These are phyloP conservation scores for Phyllostomus hastatus DNA, from an alignment of 2,113 vertebrate species.

Conservation along the genomic window DNA sequence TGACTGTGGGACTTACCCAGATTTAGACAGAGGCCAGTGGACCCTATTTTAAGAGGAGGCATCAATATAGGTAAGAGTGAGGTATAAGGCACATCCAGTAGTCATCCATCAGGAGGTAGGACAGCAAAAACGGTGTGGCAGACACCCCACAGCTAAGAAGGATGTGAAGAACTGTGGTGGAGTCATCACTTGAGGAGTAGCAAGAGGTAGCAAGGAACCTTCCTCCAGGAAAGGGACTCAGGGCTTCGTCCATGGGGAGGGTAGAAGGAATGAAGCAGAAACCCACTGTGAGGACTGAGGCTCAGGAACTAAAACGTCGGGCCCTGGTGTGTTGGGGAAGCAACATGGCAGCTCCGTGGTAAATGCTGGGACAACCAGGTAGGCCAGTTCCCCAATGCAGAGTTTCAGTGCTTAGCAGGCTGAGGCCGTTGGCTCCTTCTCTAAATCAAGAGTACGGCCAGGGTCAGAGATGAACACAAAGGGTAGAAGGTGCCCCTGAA, in stretches of 20 bases:
- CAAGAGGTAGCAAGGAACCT: not conserved
- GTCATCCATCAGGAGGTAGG: not conserved
- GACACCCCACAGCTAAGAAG: not conserved
- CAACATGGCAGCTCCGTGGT: not conserved
- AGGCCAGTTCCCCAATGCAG: not conserved
- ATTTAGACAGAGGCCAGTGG: not conserved
- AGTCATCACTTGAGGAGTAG: not conserved
- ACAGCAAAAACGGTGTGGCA: not conserved
- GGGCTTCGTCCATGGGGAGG: not conserved
- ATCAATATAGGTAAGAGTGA: not conserved
- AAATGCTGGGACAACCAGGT: not conserved
- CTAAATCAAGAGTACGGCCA: not conserved
- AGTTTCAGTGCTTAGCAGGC: not conserved
- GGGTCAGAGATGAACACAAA: not conserved
- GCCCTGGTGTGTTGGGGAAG: not conserved
- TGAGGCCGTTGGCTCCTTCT: not conserved
- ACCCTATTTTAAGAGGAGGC: not conserved
- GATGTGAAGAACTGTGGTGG: not conserved
- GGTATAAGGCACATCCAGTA: not conserved
- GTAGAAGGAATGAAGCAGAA: not conserved
- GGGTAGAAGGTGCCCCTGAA: not conserved
- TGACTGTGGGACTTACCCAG: no score
- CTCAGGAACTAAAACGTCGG: not conserved
- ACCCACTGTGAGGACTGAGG: not conserved
- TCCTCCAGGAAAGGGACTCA: not conserved